Percentiles rank a stretch among this genome's conserved stretches.
phyloP scores from a whole-genome alignment of 2,888 invertebrate genomes.

The Acanthosoma haemorrhoidale region DNA sequence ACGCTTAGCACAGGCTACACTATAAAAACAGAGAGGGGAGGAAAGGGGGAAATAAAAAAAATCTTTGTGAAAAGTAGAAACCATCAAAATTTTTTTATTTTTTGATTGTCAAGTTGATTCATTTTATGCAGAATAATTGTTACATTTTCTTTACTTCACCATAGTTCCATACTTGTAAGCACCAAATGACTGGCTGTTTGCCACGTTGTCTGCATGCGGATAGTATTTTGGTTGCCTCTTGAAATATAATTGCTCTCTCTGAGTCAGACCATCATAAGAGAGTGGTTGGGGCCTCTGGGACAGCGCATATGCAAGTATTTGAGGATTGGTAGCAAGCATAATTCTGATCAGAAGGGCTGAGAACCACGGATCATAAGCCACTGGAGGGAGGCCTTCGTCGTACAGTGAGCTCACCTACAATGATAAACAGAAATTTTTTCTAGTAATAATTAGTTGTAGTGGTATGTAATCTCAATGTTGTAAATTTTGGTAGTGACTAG shows the following conservation, averaged over 20 bases:
- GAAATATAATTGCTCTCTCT: neutral
- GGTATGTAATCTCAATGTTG: too few species aligned
- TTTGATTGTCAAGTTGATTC: too few species aligned
- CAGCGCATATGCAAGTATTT: neutral
- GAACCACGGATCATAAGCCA: slow-evolving; percentile 3
- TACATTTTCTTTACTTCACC: too few species aligned
- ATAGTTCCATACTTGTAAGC: neutral
- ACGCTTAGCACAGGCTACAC: too few species aligned
- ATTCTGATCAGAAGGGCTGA: neutral
- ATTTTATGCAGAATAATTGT: too few species aligned
- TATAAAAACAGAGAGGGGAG: too few species aligned
- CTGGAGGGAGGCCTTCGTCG: neutral
- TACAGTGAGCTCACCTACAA: neutral
- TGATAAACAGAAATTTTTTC: neutral
- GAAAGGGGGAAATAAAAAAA: too few species aligned
- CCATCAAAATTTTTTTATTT: too few species aligned
- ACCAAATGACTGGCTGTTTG: neutral
- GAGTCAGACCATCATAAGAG: neutral
- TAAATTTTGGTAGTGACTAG: too few species aligned
- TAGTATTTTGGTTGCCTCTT: neutral
- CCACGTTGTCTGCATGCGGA: neutral
- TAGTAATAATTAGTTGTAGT: too few species aligned
- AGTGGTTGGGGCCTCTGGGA: neutral
- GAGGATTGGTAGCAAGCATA: neutral
- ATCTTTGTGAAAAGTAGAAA: too few species aligned